Evolutionary conservation across 1,140 invertebrate genomes (phyloP).

Genomic region (Scylla paramamosain): DNA sequence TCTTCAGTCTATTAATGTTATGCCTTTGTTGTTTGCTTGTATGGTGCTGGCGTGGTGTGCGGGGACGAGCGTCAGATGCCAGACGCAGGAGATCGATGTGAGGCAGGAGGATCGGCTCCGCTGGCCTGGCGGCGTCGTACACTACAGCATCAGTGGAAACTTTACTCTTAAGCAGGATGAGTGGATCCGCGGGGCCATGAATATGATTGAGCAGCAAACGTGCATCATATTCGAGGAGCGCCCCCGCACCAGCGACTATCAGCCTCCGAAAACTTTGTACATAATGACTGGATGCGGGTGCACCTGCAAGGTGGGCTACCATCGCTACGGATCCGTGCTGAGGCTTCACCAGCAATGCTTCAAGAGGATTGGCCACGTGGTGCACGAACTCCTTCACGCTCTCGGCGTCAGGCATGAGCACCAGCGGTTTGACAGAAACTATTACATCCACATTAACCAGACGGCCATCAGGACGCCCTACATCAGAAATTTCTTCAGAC

Average conservation of each 20-base stretch:
- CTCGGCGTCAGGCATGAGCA: slow-evolving; percentile 90
- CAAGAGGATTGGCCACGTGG: slow-evolving; percentile 83
- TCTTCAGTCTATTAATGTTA: not conserved
- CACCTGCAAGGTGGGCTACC: not conserved
- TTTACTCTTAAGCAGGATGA: not conserved
- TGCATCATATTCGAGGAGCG: not conserved
- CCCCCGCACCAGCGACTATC: not conserved
- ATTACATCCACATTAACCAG: slow-evolving; percentile 71
- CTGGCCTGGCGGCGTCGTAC: slow-evolving; percentile 6
- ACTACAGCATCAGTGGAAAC: not conserved
- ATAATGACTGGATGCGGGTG: not conserved
- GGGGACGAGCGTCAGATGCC: not conserved
- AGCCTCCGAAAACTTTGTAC: not conserved
- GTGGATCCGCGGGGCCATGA: not conserved
- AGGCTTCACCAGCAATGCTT: not conserved
- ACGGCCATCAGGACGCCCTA: slow-evolving; percentile 68
- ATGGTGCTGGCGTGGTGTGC: not conserved
- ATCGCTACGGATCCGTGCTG: not conserved
- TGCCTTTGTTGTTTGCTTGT: not conserved
- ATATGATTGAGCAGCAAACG: not conserved
- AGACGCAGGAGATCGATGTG: not conserved
- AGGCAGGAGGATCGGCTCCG: not conserved
- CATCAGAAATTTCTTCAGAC: not conserved
- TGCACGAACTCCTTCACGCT: slow-evolving; percentile 93
- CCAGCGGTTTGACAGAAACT: slow-evolving; percentile 88